Percentiles rank a stretch among this genome's conserved stretches.
These are phyloP conservation scores for Laothoe populi DNA, from an alignment of 2,888 invertebrate genomes.

Conservation along the genomic window DNA sequence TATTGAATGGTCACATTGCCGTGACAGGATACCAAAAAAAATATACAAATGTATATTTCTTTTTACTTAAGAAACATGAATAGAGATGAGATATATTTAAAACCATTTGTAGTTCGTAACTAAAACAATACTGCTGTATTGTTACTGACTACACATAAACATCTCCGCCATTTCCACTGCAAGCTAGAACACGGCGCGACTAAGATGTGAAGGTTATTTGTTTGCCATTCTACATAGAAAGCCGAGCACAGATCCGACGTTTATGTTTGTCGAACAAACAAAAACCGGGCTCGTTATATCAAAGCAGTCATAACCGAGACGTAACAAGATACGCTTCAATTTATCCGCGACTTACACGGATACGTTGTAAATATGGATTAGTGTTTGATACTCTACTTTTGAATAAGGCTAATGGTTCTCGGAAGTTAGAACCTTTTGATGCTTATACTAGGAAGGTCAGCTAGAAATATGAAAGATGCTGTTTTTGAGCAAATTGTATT, in stretches of 20 bases:
- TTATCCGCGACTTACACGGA: not conserved
- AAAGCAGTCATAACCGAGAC: slow-evolving; percentile 30
- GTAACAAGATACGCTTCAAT: not conserved
- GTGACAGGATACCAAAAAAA: no score
- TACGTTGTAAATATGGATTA: not conserved
- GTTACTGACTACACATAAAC: not conserved
- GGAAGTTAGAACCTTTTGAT: no score
- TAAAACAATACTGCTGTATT: not conserved
- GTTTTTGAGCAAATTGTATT: no score
- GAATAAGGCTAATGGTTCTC: not conserved
- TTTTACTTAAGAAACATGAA: no score
- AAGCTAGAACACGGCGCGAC: not conserved
- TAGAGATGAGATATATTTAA: no score
- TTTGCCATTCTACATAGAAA: slow-evolving; percentile 34
- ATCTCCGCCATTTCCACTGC: slow-evolving; percentile 4
- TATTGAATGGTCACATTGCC: no score
- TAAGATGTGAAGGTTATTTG: slow-evolving; percentile 34
- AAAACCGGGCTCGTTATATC: slow-evolving; percentile 43
- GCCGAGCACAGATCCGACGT: slow-evolving; percentile 25
- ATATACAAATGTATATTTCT: no score
- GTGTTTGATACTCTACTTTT: not conserved
- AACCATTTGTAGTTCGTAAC: not conserved
- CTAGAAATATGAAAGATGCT: no score
- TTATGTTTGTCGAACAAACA: slow-evolving; percentile 51
- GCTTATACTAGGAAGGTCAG: not conserved